A percentile compares a stretch with the other conserved stretches of the same genome.
These are phyloP conservation scores for Leucania comma DNA, from an alignment of 2,888 invertebrate genomes.

Conservation along the genomic window DNA sequence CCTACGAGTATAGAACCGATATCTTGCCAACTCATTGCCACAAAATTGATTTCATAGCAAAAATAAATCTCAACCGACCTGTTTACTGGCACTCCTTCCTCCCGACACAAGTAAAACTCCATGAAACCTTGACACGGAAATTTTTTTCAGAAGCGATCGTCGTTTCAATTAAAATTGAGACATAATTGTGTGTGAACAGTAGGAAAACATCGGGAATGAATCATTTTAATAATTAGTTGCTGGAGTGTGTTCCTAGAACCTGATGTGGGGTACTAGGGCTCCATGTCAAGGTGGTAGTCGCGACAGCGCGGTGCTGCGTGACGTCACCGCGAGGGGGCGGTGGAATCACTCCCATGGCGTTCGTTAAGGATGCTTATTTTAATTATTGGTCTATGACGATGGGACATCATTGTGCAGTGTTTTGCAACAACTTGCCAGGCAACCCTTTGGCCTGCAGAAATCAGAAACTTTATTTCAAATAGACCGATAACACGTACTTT, in stretches of 20 bases:
- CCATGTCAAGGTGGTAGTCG: conserved; percentile 69
- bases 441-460: neutral
- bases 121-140: conserved; percentile 45
- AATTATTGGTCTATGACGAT: conserved; percentile 8
- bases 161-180: conserved; percentile 12
- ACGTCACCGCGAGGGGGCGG: conserved; percentile 29
- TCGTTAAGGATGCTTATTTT: conserved; percentile 12
- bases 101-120: conserved; percentile 9
- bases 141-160: conserved; percentile 37
- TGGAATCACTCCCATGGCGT: conserved; percentile 11
- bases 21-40: neutral
- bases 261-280: conserved; percentile 59
- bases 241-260: conserved; percentile 61
- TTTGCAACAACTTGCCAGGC: neutral
- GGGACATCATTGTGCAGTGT: neutral
- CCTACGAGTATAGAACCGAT: neutral
- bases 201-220: conserved; percentile 50
- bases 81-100: neutral
- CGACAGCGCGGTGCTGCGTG: conserved; percentile 17
- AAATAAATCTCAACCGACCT: neutral
- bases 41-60: neutral
- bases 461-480: too few species aligned
- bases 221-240: conserved; percentile 33
- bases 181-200: conserved; percentile 15
- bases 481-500: too few species aligned